Percentiles rank a stretch among this genome's conserved stretches.
phyloP scores from a whole-genome alignment of 2,888 invertebrate genomes.

The Papilio elwesi region DNA sequence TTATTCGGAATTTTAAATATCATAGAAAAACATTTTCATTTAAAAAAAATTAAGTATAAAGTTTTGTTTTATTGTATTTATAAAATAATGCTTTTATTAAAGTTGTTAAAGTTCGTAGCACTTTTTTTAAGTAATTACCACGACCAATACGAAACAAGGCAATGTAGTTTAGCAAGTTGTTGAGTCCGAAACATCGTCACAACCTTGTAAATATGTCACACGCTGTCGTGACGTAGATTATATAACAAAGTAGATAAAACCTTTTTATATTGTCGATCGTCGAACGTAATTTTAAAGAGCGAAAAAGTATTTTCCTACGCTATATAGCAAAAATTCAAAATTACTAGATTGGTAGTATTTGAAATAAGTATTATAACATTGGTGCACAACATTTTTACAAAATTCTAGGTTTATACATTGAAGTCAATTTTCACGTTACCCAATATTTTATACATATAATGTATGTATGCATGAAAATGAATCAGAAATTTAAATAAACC shows the following conservation, averaged over 20 bases:
- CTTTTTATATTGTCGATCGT: conserved; percentile 20
- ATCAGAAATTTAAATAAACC: conserved; percentile 60
- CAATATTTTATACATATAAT: conserved; percentile 68
- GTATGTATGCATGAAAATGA: conserved; percentile 48
- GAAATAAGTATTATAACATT: conserved; percentile 47
- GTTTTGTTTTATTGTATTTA: conserved; percentile 26
- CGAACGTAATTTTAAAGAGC: conserved; percentile 23
- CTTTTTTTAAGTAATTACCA: conserved; percentile 21
- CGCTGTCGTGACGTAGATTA: conserved; percentile 34
- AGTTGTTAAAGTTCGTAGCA: conserved; percentile 20
- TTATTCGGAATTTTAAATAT: conserved; percentile 21
- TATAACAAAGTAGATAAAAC: conserved; percentile 26
- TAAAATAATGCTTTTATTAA: conserved; percentile 33
- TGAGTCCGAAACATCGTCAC: conserved; percentile 33
- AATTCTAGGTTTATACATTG: conserved; percentile 70
- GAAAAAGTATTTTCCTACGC: conserved; percentile 41
- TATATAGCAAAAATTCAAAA: conserved; percentile 39
- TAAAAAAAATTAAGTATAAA: not conserved
- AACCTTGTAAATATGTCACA: conserved; percentile 36
- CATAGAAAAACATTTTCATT: conserved; percentile 16
- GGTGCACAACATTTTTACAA: conserved; percentile 70
- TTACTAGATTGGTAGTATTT: conserved; percentile 35
- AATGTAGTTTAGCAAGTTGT: conserved; percentile 15
- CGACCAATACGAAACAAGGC: conserved; percentile 30
- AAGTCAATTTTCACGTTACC: conserved; percentile 79